These are phyloP conservation scores for Copidosoma aretas DNA, from an alignment of 2,888 invertebrate species.

Conservation along the genomic window DNA sequence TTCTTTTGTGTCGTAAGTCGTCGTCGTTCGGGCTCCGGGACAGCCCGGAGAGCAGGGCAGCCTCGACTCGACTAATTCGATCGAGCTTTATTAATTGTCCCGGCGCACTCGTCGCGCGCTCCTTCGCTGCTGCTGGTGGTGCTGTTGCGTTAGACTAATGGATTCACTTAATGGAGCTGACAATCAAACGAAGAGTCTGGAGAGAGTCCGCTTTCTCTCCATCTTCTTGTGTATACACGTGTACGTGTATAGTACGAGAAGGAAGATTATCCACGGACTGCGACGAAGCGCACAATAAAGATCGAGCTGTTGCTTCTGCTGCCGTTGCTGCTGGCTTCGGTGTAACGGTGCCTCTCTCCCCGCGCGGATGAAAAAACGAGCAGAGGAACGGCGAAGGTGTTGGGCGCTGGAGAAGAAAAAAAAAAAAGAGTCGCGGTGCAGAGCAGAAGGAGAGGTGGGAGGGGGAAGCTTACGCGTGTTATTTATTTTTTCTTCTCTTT, in stretches of 20 bases:
- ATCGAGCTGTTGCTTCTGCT: conserved; percentile 7
- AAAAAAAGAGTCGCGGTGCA: too few relatives aligned
- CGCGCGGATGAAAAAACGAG: neutral
- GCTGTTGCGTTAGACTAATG: conserved; percentile 30
- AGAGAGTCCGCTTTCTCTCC: neutral
- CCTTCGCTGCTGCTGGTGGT: too few relatives aligned
- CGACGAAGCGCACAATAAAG: conserved; percentile 17
- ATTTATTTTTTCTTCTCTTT: conserved; percentile 13
- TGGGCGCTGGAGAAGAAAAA: conserved; percentile 7
- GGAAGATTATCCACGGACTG: neutral
- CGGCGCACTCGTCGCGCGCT: conserved; percentile 4
- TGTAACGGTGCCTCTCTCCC: conserved; percentile 17
- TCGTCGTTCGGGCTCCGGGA: neutral
- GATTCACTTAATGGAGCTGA: conserved; percentile 40
- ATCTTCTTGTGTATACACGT: neutral
- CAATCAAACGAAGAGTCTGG: conserved; percentile 20
- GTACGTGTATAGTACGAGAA: neutral
- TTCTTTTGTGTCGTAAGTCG: conserved; percentile 24
- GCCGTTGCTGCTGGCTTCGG: neutral
- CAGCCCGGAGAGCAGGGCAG: conserved; percentile 1
- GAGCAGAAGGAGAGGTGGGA: neutral
- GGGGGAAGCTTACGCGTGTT: conserved; percentile 11
- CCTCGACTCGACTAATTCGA: conserved; percentile 26
- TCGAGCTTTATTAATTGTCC: conserved; percentile 40
- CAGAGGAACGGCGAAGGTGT: conserved; percentile 1